Evolutionary conservation across 2,797 vertebrate species (phyloP).

Genomic region (Dallia pectoralis): DNA sequence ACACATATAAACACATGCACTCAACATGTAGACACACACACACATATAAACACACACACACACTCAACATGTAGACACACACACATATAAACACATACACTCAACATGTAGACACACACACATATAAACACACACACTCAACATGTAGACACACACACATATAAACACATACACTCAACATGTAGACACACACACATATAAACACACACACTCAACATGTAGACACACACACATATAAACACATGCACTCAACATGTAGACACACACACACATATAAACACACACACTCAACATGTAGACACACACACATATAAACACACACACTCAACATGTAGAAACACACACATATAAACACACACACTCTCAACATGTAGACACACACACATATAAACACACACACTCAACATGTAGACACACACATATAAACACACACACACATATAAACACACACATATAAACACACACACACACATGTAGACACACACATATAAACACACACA

Average conservation of each 20-base stretch:
- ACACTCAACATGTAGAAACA: slow-evolving; percentile 10
- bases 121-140: slow-evolving; percentile 5
- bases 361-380: slow-evolving; percentile 9
- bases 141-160: slow-evolving; percentile 17
- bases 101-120: not conserved
- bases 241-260: slow-evolving; percentile 9
- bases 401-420: slow-evolving; percentile 11
- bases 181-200: not conserved
- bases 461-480: slow-evolving; percentile 11
- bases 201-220: slow-evolving; percentile 12
- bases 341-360: too few species aligned
- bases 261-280: not conserved
- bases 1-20: slow-evolving; percentile 17
- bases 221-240: slow-evolving; percentile 19
- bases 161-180: slow-evolving; percentile 17
- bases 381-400: too few species aligned
- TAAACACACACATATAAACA: too few species aligned
- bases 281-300: slow-evolving; percentile 23
- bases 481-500: too few species aligned
- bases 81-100: slow-evolving; percentile 15
- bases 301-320: slow-evolving; percentile 7
- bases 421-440: too few species aligned
- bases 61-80: slow-evolving; percentile 22
- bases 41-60: slow-evolving; percentile 4
- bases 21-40: not conserved